phyloP scores from a whole-genome alignment of 2,113 vertebrate genomes.

The Hylia prasina region DNA sequence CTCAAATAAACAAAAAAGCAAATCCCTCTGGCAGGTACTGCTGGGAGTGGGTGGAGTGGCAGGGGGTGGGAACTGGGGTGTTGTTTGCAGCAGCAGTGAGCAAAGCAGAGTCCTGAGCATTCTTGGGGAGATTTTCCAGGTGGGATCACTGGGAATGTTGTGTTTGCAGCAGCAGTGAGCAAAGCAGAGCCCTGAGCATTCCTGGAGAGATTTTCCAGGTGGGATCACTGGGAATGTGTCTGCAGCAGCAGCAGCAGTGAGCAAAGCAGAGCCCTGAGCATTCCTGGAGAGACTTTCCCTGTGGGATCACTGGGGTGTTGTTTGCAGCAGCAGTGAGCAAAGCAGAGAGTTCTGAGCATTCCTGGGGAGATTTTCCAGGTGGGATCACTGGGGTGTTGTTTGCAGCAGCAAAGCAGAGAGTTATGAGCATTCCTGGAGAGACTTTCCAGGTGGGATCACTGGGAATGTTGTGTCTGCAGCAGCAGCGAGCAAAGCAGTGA shows the following conservation, averaged over 20 bases:
- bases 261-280: neutral
- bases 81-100: neutral
- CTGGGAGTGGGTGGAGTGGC: neutral
- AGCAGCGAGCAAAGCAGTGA: neutral
- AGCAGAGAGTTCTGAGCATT: neutral
- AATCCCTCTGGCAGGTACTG: neutral
- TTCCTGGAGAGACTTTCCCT: neutral
- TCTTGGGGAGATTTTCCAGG: neutral
- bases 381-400: neutral
- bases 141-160: neutral
- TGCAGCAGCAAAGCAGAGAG: neutral
- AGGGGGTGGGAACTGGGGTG: neutral
- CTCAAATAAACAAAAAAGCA: neutral
- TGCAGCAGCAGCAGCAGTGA: too few relatives aligned
- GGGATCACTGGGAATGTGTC: neutral
- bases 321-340: neutral
- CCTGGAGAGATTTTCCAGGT: neutral
- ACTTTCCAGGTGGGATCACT: neutral
- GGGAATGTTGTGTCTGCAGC: neutral
- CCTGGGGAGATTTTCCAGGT: rapidly evolving
- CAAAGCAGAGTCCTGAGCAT: neutral
- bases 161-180: neutral
- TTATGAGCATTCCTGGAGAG: neutral
- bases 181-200: neutral
- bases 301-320: neutral